Conservation (phyloP, 2,797 vertebrate genomes). For the Gastrophryne carolinensis region DNA sequence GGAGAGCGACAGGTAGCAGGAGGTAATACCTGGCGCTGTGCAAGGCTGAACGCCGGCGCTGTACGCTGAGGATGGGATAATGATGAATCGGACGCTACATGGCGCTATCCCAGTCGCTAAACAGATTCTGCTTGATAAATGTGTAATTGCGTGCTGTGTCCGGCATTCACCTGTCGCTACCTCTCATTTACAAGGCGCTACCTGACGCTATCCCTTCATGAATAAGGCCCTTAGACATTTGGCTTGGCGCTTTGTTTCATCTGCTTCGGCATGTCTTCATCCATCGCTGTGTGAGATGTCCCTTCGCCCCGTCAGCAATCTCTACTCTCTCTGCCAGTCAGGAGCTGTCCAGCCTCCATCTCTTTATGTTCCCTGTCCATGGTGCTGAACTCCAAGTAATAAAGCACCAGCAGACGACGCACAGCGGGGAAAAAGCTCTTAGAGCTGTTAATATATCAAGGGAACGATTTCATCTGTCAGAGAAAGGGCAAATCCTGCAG, state of each 20-base stretch:
- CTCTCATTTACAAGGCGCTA: too few species aligned
- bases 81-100: too few species aligned
- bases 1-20: too few species aligned
- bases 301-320: not conserved
- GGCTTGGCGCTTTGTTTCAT: not conserved
- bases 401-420: constrained; percentile 41
- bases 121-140: too few species aligned
- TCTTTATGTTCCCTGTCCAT: constrained; percentile 26
- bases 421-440: constrained; percentile 49
- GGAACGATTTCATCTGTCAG: constrained; percentile 49
- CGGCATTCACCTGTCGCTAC: too few species aligned
- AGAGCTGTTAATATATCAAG: constrained; percentile 45
- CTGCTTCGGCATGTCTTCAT: not conserved
- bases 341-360: constrained; percentile 13
- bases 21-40: too few species aligned
- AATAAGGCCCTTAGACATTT: not conserved
- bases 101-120: too few species aligned
- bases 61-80: too few species aligned
- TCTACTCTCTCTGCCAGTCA: constrained; percentile 14
- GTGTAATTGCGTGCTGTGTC: too few species aligned
- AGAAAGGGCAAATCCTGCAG: constrained; percentile 47
- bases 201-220: too few species aligned
- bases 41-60: too few species aligned
- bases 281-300: not conserved
- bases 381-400: constrained; percentile 52